These are phyloP conservation scores for Bombus superbus DNA, from an alignment of 1,140 invertebrate species.

Conservation along the genomic window DNA sequence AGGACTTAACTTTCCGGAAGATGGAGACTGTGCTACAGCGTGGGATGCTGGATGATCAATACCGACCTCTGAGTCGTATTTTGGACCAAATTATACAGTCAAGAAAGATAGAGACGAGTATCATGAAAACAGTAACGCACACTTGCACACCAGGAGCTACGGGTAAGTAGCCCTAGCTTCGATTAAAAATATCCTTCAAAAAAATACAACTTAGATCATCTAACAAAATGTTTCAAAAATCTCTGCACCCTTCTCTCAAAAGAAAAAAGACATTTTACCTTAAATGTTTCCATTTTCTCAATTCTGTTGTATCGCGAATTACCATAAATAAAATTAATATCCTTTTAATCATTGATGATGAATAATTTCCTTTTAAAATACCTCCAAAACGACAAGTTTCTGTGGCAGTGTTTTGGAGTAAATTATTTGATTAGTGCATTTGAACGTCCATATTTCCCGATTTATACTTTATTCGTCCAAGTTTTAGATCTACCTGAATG, in stretches of 20 bases:
- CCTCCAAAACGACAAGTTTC: not conserved
- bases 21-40: conserved; percentile 74
- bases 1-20: conserved; percentile 16
- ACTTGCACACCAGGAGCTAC: conserved; percentile 68
- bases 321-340: not conserved
- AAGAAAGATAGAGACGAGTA: conserved; percentile 48
- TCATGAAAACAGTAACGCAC: conserved; percentile 73
- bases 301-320: not conserved
- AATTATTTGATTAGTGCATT: not conserved
- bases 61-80: conserved; percentile 57
- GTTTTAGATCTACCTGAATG: conserved; percentile 67
- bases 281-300: not conserved
- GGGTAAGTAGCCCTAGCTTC: conserved; percentile 63
- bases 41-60: conserved; percentile 79
- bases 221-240: not conserved
- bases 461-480: conserved; percentile 13
- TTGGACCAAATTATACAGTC: conserved; percentile 46
- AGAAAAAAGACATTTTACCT: not conserved
- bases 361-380: not conserved
- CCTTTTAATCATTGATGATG: not conserved
- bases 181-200: not conserved
- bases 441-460: not conserved
- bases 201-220: not conserved
- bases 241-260: not conserved
- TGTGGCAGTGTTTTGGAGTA: not conserved